Evolutionary conservation across 2,888 invertebrate genomes (phyloP), one percentile per base, ranked within the genome.

Genomic region (Eupithecia tripunctaria): DNA sequence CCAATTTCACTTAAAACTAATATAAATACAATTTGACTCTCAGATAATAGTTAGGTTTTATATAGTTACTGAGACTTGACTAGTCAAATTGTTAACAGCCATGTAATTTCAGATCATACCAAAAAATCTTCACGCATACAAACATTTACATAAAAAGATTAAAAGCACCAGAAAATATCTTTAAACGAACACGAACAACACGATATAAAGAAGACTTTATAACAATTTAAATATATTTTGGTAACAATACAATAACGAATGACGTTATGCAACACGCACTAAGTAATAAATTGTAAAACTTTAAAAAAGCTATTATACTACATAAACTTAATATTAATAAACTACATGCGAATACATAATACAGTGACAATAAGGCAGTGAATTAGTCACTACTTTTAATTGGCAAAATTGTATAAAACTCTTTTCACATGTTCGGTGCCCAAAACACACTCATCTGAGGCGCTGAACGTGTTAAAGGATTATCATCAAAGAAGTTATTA

Each of bases 11-110:
- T 56, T 63, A 59, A 59, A 59, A 68, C 7, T 64, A 36, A 41
- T n/a, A 41, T 41, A 64, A 51, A 51, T 32, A 65, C 62, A 67
- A 43, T 70, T 67, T 59, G 41, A 70, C 62, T 68, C 32, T 66
- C 10, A 56, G 51, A 73, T 51, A 7, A 41, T 59, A 2, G 51
- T 71, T 71, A 68, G 59, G 68, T 68, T 59, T 70, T 32, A 75
- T 56, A 60, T 36, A 59, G 27, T n/a, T 14, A 68, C 32, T 65
- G n/a, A 47, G 51, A 73, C 14, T 41, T 65, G 76, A 76, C 76
- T 76, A 76, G 73, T 75, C 68, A 67, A 65, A 71, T 71, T 68
- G 32, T 21, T 66, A 62, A 71, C 74, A 74, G 71, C 71, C 71
- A 66, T 64, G 12, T 64, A 12, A 64, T 64, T 64, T 64, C 64